A percentile compares a stretch with the other conserved stretches of the same genome.
Evolutionary conservation across 2,113 vertebrate genomes (phyloP).

Genomic region (Dryoscopus gambensis): DNA sequence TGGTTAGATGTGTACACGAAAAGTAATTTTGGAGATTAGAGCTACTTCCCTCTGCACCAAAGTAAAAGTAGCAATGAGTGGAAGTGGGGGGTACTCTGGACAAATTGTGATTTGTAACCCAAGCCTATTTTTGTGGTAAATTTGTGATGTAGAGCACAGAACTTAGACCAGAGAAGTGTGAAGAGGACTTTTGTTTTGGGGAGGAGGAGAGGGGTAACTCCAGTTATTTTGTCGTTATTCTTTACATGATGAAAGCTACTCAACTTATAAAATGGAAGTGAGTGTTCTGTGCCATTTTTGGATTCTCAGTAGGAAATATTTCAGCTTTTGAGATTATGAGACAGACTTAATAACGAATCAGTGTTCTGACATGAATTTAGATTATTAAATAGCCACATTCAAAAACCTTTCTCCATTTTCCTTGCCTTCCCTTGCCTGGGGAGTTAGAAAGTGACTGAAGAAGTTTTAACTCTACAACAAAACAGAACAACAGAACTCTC

Average conservation of each 20-base stretch:
- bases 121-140: not conserved
- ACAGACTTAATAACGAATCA: not conserved
- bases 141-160: not conserved
- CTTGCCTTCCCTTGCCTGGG: not conserved
- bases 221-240: not conserved
- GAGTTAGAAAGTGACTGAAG: not conserved
- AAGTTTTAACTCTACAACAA: not conserved
- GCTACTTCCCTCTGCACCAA: not conserved
- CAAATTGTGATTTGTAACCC: not conserved
- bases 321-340: not conserved
- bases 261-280: not conserved
- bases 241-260: not conserved
- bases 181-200: not conserved
- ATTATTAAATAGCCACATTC: not conserved
- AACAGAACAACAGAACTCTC: not conserved
- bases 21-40: not conserved
- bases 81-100: not conserved
- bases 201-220: not conserved
- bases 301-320: not conserved
- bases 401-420: not conserved
- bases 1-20: not conserved
- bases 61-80: not conserved
- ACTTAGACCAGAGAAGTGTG: not conserved
- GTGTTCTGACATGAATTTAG: not conserved
- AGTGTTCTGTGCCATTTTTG: not conserved